phyloP scores from a whole-genome alignment of 2,888 invertebrate species.

The Scelioninae gen. 1 region DNA sequence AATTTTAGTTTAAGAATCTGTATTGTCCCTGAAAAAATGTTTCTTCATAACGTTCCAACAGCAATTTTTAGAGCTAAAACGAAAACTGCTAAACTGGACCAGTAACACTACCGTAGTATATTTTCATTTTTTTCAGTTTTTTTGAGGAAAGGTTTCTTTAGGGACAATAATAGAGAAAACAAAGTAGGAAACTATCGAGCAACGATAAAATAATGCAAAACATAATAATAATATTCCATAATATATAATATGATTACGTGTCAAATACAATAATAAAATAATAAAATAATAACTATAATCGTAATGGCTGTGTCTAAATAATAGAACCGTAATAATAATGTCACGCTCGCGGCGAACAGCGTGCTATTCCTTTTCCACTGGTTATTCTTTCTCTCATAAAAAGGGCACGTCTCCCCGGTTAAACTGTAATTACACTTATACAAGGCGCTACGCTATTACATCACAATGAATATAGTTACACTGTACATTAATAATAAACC shows the following conservation, averaged over 20 bases:
- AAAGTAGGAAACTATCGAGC: slow-evolving; percentile 57
- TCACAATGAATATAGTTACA: slow-evolving; percentile 84
- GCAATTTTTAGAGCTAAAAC: too few relatives aligned
- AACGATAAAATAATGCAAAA: slow-evolving; percentile 72
- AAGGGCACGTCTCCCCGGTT: slow-evolving; percentile 71
- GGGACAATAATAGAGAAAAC: slow-evolving; percentile 17
- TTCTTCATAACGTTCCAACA: slow-evolving; percentile 14
- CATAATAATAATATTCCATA: slow-evolving; percentile 73
- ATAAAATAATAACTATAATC: slow-evolving; percentile 73
- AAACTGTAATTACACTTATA: slow-evolving; percentile 78
- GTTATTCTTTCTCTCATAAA: slow-evolving; percentile 54
- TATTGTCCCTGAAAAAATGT: slow-evolving; percentile 13
- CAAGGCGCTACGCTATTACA: slow-evolving; percentile 81
- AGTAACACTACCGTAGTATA: too few relatives aligned
- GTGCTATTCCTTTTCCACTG: slow-evolving; percentile 31
- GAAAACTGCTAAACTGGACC: too few relatives aligned
- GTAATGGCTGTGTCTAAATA: slow-evolving; percentile 68
- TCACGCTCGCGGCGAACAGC: slow-evolving; percentile 56
- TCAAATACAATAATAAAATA: slow-evolving; percentile 71
- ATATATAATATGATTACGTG: slow-evolving; percentile 72
- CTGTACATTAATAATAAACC: slow-evolving; percentile 83
- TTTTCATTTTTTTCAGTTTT: too few relatives aligned
- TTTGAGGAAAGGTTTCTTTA: too few relatives aligned
- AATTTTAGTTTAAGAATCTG: slow-evolving; percentile 61
- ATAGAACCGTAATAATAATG: slow-evolving; percentile 71